These are phyloP conservation scores for Colaptes auratus DNA, from an alignment of 2,113 vertebrate genomes.

Conservation along the genomic window DNA sequence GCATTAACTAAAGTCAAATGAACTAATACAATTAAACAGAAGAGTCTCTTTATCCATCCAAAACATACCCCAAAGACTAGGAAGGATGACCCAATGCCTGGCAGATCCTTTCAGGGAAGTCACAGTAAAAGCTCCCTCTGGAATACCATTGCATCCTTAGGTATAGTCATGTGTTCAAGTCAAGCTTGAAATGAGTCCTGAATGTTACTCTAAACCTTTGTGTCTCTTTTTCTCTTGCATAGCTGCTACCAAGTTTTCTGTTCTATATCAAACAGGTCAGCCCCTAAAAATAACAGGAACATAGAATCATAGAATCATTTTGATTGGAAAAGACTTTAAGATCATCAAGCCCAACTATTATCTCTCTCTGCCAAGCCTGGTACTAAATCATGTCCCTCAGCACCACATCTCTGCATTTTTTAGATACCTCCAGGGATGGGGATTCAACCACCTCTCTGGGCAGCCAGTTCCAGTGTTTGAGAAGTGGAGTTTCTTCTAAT, in stretches of 20 bases:
- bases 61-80: not conserved
- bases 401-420: too few relatives aligned
- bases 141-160: not conserved
- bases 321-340: too few relatives aligned
- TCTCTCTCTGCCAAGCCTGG: too few relatives aligned
- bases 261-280: too few relatives aligned
- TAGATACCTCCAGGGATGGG: too few relatives aligned
- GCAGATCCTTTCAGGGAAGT: not conserved
- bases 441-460: too few relatives aligned
- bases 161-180: not conserved
- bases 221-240: not conserved
- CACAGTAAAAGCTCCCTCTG: not conserved
- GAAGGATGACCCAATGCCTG: not conserved
- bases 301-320: too few relatives aligned
- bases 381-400: too few relatives aligned
- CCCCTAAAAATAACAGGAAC: too few relatives aligned
- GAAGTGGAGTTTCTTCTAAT: too few relatives aligned
- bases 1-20: conserved; percentile 7
- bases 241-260: not conserved
- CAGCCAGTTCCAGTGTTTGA: too few relatives aligned
- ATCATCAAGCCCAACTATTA: too few relatives aligned
- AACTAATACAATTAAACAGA: not conserved
- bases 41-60: not conserved
- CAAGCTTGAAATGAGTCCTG: not conserved
- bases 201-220: not conserved